A percentile compares a stretch with the other conserved stretches of the same genome.
phyloP scores from a whole-genome alignment of 2,113 vertebrate species.

The Colius striatus region DNA sequence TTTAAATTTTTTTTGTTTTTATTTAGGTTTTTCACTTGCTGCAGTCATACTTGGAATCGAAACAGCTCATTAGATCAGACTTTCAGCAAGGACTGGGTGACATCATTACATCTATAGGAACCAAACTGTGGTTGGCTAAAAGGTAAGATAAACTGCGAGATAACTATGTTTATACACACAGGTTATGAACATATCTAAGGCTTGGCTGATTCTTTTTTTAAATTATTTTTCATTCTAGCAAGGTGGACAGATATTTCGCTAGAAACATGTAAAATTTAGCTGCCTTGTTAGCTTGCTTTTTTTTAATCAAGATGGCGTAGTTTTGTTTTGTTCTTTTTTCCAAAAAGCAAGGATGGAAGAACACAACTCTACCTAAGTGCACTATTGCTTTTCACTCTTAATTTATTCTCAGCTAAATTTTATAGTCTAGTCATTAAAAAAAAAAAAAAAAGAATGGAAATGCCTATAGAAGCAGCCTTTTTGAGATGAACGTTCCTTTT shows the following conservation, averaged over 20 bases:
- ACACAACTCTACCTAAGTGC: background rate
- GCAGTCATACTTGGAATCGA: slow-evolving; percentile 86
- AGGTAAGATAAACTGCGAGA: slow-evolving; percentile 80
- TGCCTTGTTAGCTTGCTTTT: background rate
- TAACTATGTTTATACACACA: background rate
- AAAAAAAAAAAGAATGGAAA: background rate
- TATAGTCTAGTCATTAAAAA: background rate
- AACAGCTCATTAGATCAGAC: slow-evolving; percentile 78
- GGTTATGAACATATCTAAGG: background rate
- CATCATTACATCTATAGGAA: slow-evolving; percentile 77
- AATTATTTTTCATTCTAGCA: background rate
- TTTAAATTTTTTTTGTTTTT: background rate
- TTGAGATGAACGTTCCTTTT: background rate
- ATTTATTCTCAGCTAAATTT: background rate
- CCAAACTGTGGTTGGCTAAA: slow-evolving; percentile 89
- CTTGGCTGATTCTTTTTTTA: background rate
- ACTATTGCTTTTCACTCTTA: background rate
- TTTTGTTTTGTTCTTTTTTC: background rate
- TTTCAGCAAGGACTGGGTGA: slow-evolving; percentile 73
- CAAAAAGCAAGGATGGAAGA: background rate
- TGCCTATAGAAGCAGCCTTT: background rate
- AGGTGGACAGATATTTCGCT: background rate
- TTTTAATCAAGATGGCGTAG: background rate
- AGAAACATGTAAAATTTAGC: background rate
- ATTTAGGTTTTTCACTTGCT: slow-evolving; percentile 90